These are phyloP conservation scores for Anagyrus pseudococci DNA, from an alignment of 2,888 invertebrate species.

Conservation along the genomic window DNA sequence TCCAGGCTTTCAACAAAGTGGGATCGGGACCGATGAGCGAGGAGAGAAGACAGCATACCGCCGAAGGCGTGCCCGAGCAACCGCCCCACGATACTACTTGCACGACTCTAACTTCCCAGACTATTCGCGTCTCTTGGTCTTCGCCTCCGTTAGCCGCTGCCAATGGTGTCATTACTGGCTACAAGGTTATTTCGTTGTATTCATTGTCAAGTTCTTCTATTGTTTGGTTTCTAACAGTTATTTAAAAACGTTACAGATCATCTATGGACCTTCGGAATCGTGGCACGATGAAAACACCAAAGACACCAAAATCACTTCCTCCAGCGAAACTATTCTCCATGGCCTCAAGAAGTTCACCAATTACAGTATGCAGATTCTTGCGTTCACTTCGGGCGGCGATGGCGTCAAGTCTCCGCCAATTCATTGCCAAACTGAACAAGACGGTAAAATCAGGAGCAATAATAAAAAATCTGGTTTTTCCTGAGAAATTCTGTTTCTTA, in stretches of 20 bases:
- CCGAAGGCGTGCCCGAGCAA: slow-evolving; percentile 92
- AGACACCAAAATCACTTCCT: slow-evolving; percentile 90
- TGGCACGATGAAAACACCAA: slow-evolving; percentile 94
- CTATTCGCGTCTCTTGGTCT: slow-evolving; percentile 93
- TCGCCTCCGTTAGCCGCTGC: slow-evolving; percentile 91
- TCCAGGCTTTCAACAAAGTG: slow-evolving; percentile 93
- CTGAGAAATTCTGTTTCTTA: neutral
- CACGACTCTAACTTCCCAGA: slow-evolving; percentile 91
- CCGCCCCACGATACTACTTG: slow-evolving; percentile 92
- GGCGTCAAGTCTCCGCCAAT: slow-evolving; percentile 88
- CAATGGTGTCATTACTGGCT: slow-evolving; percentile 94
- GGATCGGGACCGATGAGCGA: slow-evolving; percentile 91
- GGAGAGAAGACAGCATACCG: slow-evolving; percentile 89
- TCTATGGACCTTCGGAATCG: slow-evolving; percentile 88
- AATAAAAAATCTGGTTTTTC: too few relatives aligned
- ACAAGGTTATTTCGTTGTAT: slow-evolving; percentile 67
- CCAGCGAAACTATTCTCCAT: slow-evolving; percentile 91
- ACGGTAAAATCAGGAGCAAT: too few relatives aligned
- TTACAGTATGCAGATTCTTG: slow-evolving; percentile 95
- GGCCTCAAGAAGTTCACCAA: slow-evolving; percentile 94
- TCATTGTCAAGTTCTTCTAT: neutral
- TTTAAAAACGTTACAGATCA: too few relatives aligned
- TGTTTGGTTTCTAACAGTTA: too few relatives aligned
- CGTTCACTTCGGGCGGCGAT: slow-evolving; percentile 94
- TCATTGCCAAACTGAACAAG: slow-evolving; percentile 94